Evolutionary conservation across 2,888 invertebrate genomes (phyloP), one percentile per base, ranked within the genome.

Genomic region (Pseudococcus viburni): DNA sequence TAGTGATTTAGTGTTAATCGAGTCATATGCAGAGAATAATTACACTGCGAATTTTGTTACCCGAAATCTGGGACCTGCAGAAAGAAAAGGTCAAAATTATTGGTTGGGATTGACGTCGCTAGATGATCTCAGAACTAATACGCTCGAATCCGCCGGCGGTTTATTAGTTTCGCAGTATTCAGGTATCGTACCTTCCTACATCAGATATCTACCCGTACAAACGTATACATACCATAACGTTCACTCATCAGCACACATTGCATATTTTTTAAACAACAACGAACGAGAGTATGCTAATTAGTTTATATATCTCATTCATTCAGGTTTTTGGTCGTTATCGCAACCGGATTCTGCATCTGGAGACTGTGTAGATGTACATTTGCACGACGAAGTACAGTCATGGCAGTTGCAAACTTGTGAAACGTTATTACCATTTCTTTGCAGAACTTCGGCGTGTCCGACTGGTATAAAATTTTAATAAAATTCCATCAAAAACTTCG

Each of bases 381-480:
- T 94, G 87, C 94, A 94, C 84, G 94, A 95, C 90, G 94, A 95
- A 89, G 94, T 93, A 89, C 97, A 98, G 92, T 97, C 97, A 89
- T 99, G 99, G 99, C 95, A 96, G 91, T 93, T 99, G 89, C 96
- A 97, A 88, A 97, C 98, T 48, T 99, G 99, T 92, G 98, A 98
- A 93, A 95, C 96, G 88, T 93, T 99, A 86, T 93, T 98, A 90
- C 98, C 98, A 42, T 99, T 99, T 92, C 96, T 98, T 94, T 99
- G 99, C 91, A 94, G 96, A 91, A 94, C 97, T 42, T 94, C 94
- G 90, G 98, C 98, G 86, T 99, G 98, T 92, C 97, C 98, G 88
- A 93, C 94, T 91, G 96, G 95, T 95, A 92, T 92, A 90, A 39
- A 55, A 33, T 22, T n/a, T 73, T 68, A 5, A 26, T 17, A 1